Percentiles rank a stretch among this genome's conserved stretches.
Conservation (phyloP, 2,797 vertebrate species). For the Jordanella pulchra region DNA sequence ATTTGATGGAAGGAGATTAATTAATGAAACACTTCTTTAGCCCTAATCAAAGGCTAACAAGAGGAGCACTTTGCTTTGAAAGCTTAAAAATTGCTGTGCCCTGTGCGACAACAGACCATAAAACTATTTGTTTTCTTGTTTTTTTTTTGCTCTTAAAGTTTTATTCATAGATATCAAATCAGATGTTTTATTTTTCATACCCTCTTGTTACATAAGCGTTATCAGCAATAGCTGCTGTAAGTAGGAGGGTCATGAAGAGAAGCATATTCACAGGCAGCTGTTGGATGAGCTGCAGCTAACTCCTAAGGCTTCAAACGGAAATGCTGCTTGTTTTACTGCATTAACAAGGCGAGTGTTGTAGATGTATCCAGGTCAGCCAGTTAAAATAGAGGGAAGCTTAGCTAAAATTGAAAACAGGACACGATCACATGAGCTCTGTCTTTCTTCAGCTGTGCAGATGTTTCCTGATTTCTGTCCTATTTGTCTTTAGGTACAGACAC, state of each 20-base stretch:
- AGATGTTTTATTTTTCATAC: neutral
- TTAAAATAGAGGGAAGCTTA: slow-evolving; percentile 32
- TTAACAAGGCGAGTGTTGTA: slow-evolving; percentile 54
- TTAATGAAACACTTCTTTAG: slow-evolving; percentile 43
- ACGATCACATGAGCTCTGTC: slow-evolving; percentile 23
- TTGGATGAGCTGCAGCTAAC: slow-evolving; percentile 23
- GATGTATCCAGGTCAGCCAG: slow-evolving; percentile 63
- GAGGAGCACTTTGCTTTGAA: slow-evolving; percentile 28
- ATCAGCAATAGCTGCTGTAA: slow-evolving; percentile 8
- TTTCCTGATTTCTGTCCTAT: neutral
- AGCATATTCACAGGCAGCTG: slow-evolving; percentile 28
- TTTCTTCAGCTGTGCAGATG: slow-evolving; percentile 12
- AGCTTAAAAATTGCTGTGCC: slow-evolving; percentile 38
- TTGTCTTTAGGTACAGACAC: slow-evolving; percentile 82
- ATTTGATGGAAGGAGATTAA: slow-evolving; percentile 51
- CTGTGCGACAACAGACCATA: neutral
- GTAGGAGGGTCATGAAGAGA: slow-evolving; percentile 20
- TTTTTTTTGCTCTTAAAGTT: neutral
- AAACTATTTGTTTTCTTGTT: slow-evolving; percentile 15
- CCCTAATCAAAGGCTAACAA: slow-evolving; percentile 37
- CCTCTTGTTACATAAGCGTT: neutral
- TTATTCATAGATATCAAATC: neutral
- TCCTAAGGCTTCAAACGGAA: slow-evolving; percentile 41
- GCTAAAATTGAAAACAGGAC: slow-evolving; percentile 47
- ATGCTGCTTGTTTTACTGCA: slow-evolving; percentile 62